A percentile compares a stretch with the other conserved stretches of the same genome.
Conservation (phyloP, 2,888 invertebrate species). For the Gymnocheta viridis region DNA sequence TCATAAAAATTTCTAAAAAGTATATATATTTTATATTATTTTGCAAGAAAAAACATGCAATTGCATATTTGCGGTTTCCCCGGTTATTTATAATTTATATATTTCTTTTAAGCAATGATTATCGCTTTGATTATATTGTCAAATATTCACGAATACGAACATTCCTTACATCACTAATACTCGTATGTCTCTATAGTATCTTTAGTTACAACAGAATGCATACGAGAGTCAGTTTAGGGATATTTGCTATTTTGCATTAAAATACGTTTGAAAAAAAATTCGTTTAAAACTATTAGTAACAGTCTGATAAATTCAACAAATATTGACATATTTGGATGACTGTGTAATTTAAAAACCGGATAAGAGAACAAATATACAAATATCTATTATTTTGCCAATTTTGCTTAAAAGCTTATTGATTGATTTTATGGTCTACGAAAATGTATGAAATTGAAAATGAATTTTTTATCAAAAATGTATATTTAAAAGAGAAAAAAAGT, state of each 20-base stretch:
- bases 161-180: too few species aligned
- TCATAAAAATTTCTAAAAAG: too few species aligned
- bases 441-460: not conserved
- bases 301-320: not conserved
- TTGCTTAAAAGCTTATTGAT: conserved; percentile 29
- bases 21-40: too few species aligned
- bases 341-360: not conserved
- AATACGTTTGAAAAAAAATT: not conserved
- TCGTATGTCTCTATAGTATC: too few species aligned
- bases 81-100: too few species aligned
- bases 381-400: too few species aligned
- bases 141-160: too few species aligned
- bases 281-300: not conserved
- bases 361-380: not conserved
- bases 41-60: too few species aligned
- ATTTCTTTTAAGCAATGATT: too few species aligned
- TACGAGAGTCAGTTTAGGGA: not conserved
- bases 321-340: not conserved
- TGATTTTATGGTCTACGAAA: conserved; percentile 13
- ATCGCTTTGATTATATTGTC: too few species aligned
- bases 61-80: too few species aligned
- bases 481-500: not conserved
- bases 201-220: not conserved
- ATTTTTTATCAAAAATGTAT: not conserved
- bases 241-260: not conserved